Evolutionary conservation across 2,888 invertebrate species (phyloP), one percentile per base, ranked within the genome.

Genomic region (Volucella zonaria): DNA sequence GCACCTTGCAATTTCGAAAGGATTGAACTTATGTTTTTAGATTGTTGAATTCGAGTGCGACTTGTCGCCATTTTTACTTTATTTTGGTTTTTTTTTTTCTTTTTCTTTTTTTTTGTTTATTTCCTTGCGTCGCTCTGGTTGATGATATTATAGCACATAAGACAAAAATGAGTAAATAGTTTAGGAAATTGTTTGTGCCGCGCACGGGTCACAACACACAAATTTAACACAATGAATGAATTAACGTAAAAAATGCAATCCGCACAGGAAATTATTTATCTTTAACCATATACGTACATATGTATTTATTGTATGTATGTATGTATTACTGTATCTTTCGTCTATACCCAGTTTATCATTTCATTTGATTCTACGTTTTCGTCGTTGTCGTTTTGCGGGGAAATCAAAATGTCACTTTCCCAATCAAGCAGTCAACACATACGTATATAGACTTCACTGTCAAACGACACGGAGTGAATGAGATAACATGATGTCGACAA

Each of bases 1-100:
- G 97, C 97, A 89, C 97, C 98, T 91, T 98, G 98, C 88, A 98
- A 93, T 93, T 97, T 97, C 88, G 97, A 97, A 93, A 98, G 96
- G 93, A 98, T 95, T 89, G 96, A 96, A 89, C 96, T 95, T 91
- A 96, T 95, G 93, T 96, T 96, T 93, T 96, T 96, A 89, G 94
- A 93, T 93, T 95, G 96, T 92, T 95, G 95, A 93, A 95, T 95
- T 93, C 95, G 95, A 92, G 95, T 94, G 92, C 94, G 93, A 91
- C 90, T 91, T 89, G 95, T 94, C 93, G 94, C 94, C 94, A 94
- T 94, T 92, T 94, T 94, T 91, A 88, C 14, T 51, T 43, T 67
- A 31, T 6, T 31, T 31, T 31, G 6, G 3, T 23, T 68, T 67
- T 11, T 80, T 70, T 74, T 66, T 18, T 74, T 74, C 49, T 49